Evolutionary conservation across 2,113 vertebrate genomes (phyloP).

Genomic region (Oreochromis niloticus): DNA sequence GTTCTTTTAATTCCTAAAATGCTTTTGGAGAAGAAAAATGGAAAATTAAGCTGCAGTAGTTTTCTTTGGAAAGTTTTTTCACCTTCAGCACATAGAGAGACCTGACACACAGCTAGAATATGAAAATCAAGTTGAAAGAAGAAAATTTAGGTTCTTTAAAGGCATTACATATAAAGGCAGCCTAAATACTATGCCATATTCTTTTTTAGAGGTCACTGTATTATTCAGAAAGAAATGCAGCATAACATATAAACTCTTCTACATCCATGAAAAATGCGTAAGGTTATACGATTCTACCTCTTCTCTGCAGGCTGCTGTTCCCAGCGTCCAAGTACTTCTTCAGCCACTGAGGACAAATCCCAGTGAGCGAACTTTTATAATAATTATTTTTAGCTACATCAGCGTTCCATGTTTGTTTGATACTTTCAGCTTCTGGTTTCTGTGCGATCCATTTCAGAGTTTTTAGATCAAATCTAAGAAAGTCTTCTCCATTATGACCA

Average conservation of each 20-base stretch:
- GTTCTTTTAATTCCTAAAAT: no score
- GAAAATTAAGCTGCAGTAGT: no score
- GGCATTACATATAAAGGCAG: neutral
- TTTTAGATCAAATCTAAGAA: neutral
- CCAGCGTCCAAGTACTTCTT: neutral
- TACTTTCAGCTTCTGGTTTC: neutral
- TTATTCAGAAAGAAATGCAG: no score
- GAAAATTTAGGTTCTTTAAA: fast-evolving
- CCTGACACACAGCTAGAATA: no score
- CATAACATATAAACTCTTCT: neutral
- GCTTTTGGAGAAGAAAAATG: no score
- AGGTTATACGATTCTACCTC: neutral
- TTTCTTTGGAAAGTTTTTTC: no score
- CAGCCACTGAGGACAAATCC: neutral
- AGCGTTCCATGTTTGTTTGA: neutral
- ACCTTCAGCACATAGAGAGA: no score
- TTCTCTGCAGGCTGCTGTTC: neutral
- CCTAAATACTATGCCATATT: no score
- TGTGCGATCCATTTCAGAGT: neutral
- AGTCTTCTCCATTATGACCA: neutral
- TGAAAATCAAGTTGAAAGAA: no score
- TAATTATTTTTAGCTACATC: neutral
- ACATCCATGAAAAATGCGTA: neutral
- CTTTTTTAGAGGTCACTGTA: no score
- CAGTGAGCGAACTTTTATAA: neutral